Percentiles rank a stretch among this genome's conserved stretches.
phyloP scores from a whole-genome alignment of 2,888 invertebrate genomes.

The Branchipolynoe longqiensis region DNA sequence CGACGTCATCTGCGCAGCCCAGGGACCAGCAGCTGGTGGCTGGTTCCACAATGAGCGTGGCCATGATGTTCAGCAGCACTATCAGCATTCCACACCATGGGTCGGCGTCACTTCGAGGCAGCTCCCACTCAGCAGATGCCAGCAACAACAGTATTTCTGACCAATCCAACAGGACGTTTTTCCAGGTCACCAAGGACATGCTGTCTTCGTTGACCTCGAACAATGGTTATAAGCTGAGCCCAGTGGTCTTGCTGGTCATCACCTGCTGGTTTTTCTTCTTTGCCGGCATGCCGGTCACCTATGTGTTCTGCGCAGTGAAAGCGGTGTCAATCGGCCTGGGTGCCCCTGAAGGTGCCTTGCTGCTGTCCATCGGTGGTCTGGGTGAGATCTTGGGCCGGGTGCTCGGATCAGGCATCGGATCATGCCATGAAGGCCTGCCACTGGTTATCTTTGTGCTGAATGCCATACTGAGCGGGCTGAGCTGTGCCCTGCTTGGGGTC shows the following conservation, averaged over 20 bases:
- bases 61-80: no score
- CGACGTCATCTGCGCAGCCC: no score
- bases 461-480: neutral
- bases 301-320: conserved; percentile 23
- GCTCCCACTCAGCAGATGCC: no score
- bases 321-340: neutral
- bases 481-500: neutral
- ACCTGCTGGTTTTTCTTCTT: conserved; percentile 9
- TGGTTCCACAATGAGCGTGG: no score
- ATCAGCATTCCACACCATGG: no score
- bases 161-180: no score
- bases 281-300: conserved; percentile 25
- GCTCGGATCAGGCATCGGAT: neutral
- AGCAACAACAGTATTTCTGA: no score
- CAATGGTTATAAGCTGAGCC: no score
- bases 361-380: neutral
- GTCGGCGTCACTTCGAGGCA: no score
- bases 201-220: no score
- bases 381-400: conserved; percentile 10
- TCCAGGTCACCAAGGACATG: no score
- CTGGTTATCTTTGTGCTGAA: neutral
- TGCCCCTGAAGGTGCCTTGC: neutral
- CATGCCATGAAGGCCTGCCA: neutral
- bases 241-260: neutral
- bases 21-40: no score